A percentile compares a stretch with the other conserved stretches of the same genome.
Conservation (phyloP, 2,113 vertebrate genomes). For the Syngnathus floridae region DNA sequence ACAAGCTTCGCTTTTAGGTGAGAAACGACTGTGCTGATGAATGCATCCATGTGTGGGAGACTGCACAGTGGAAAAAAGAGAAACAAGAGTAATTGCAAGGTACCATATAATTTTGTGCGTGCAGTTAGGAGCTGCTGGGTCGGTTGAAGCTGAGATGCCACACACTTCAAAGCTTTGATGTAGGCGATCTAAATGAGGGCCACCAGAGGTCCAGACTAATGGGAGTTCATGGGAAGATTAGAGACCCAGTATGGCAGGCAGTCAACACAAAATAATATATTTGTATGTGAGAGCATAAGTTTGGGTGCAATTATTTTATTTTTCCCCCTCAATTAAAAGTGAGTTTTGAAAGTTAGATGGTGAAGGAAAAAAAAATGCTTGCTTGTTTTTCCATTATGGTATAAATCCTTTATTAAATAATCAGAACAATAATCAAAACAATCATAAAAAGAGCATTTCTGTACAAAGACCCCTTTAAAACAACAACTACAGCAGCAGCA, state of each 20-base stretch:
- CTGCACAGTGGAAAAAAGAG: slow-evolving; percentile 33
- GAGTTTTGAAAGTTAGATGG: slow-evolving; percentile 9
- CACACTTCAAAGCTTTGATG: slow-evolving; percentile 76
- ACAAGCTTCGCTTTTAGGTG: slow-evolving; percentile 41
- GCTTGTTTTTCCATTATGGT: slow-evolving; percentile 40
- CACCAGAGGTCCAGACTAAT: slow-evolving; percentile 74
- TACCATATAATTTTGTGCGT: slow-evolving; percentile 41
- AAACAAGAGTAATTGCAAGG: slow-evolving; percentile 57
- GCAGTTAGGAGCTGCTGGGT: slow-evolving; percentile 23
- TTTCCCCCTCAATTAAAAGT: slow-evolving; percentile 46
- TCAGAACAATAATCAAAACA: slow-evolving; percentile 85
- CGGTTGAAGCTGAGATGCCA: slow-evolving; percentile 28
- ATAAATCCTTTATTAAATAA: slow-evolving; percentile 99
- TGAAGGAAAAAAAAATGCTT: background rate
- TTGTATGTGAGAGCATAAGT: slow-evolving; percentile 32
- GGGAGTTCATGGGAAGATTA: slow-evolving; percentile 75
- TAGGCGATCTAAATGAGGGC: slow-evolving; percentile 71
- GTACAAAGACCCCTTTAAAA: slow-evolving; percentile 95
- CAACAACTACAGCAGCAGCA: slow-evolving; percentile 80
- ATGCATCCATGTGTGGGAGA: slow-evolving; percentile 56
- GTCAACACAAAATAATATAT: slow-evolving; percentile 43
- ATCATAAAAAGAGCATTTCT: slow-evolving; percentile 86
- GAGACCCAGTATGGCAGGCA: slow-evolving; percentile 54
- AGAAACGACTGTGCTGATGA: slow-evolving; percentile 47
- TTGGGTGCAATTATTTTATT: slow-evolving; percentile 2